Base-by-base conservation (phyloP, 2,113 vertebrate species). In the Ranitomeya imitator region DNA sequence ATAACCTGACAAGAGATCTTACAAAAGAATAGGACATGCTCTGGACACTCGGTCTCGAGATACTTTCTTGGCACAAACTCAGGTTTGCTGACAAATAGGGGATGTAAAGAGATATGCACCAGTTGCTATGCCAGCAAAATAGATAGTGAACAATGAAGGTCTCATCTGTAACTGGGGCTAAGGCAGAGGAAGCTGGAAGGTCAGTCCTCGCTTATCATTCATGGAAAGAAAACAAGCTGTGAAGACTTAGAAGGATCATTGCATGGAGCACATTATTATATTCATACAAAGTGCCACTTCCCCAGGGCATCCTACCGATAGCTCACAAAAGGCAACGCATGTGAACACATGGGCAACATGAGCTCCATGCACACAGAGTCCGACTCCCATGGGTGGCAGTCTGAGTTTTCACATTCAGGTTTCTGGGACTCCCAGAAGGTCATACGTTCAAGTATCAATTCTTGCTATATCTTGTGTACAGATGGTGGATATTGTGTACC, bases 151-250 rank as follows among this genome's bases (percentile, higher is more conserved):
- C 26, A 87, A 54, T 71, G 63, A 74, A 71, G 78, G 63, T 88
- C 79, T 74, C 63, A 81, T 86, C 79, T 63, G 37, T 76, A n/a
- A 82, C 79, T 45, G 67, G 26, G 81, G 59, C 79, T 15, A 37
- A 37, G 65, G 57, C 78, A 61, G 54, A 71, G 86, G 86, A 87
- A 80, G 71, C 86, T 71, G 65, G 78, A 81, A 81, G 67, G 55
- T 59, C 86, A 80, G 79, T 76, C 76, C 21, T 23, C 67, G 37
- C 79, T 88, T 88, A 88, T 88, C 86, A 83, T 31, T 76, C 31
- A 76, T 71, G 79, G 73, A 88, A 83, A 83, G n/a, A 45, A 83
- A 88, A 87, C 78, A 86, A 65, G 86, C 61, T 23, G 63, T 73
- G 86, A 55, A 55, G 52, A 71, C 71, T 78, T 51, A n/a, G 71